Evolutionary conservation across 2,113 vertebrate species (phyloP), one percentile per base, ranked within the genome.

Genomic region (Corythornis cristatus): DNA sequence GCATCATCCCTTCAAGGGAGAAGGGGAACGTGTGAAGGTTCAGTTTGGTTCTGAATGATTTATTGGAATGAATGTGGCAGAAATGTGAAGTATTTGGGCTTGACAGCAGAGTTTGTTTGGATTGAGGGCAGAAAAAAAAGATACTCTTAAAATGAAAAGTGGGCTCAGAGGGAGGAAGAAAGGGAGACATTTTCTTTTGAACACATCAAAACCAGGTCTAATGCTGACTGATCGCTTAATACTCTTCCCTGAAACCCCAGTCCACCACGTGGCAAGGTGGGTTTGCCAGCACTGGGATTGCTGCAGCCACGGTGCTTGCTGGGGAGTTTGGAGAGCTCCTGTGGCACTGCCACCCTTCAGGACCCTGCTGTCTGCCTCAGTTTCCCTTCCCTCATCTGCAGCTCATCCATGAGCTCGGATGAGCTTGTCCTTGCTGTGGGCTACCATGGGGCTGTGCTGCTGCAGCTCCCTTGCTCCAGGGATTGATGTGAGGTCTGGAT

Each of bases 241-340:
- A 8, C 18, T 70, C 35, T 73, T 37, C 61, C 56, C 35, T 46
- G 43, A 70, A 86, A 21, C 22, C 5, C 22, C 0, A 2, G 60
- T 65, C 62, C 8, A 11, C 1, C 9, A 11, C 16, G 2, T 5
- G 28, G 60, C 28, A 28, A 50, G 72, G 12, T 3, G 3, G 1
- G 2, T n/a, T 82, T 87, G 48, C 15, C 23, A 17, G 65, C 62
- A 33, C 35, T 3, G 5, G 62, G 43, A 22, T 61, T 1, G 1
- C 74, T 37, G 16, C 16, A 29, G 75, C 40, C 1, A 2, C 2
- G 5, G 14, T 37, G 18, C 45, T 74, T 4, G 3, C 26, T 17
- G 19, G 7, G 7, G 18, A 13, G 22, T 43, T 62, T 40, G 64
- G 19, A 31, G 35, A 50, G 31, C 83, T 42, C n/a, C 11, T 4